Percentiles rank a stretch among this genome's conserved stretches.
Conservation (phyloP, 2,797 vertebrate genomes). For the Enoplosus armatus region DNA sequence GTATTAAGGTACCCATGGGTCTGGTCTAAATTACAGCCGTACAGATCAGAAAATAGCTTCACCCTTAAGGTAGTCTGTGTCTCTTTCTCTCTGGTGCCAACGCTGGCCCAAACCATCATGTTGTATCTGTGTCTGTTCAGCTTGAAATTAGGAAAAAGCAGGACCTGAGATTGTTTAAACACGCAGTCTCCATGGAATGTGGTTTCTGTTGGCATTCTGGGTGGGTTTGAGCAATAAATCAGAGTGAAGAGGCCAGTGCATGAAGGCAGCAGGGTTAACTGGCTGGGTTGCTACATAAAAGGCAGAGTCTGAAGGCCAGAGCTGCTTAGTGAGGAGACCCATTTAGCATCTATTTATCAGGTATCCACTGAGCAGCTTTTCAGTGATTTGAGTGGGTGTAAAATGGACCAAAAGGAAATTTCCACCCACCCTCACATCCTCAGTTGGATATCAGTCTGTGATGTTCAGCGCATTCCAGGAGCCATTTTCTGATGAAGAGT, state of each 20-base stretch:
- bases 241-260: slow-evolving; percentile 29
- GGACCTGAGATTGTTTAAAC: background rate
- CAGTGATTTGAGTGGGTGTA: slow-evolving; percentile 47
- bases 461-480: slow-evolving; percentile 34
- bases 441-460: slow-evolving; percentile 20
- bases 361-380: slow-evolving; percentile 52
- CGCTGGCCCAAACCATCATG: background rate
- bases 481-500: slow-evolving; percentile 26
- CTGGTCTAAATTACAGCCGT: slow-evolving; percentile 57
- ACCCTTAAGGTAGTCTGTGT: slow-evolving; percentile 17
- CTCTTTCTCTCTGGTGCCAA: background rate
- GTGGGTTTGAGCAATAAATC: slow-evolving; percentile 41
- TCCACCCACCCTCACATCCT: slow-evolving; percentile 35
- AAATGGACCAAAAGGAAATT: slow-evolving; percentile 50
- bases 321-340: slow-evolving; percentile 47
- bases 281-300: slow-evolving; percentile 49
- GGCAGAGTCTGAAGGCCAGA: slow-evolving; percentile 55
- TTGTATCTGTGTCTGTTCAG: slow-evolving; percentile 20
- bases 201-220: slow-evolving; percentile 32
- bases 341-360: slow-evolving; percentile 65
- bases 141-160: background rate
- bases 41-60: slow-evolving; percentile 56
- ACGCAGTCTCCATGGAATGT: background rate
- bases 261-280: slow-evolving; percentile 54
- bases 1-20: slow-evolving; percentile 36